Evolutionary conservation across 2,888 invertebrate species (phyloP).

Genomic region (Antheraea yamamai): DNA sequence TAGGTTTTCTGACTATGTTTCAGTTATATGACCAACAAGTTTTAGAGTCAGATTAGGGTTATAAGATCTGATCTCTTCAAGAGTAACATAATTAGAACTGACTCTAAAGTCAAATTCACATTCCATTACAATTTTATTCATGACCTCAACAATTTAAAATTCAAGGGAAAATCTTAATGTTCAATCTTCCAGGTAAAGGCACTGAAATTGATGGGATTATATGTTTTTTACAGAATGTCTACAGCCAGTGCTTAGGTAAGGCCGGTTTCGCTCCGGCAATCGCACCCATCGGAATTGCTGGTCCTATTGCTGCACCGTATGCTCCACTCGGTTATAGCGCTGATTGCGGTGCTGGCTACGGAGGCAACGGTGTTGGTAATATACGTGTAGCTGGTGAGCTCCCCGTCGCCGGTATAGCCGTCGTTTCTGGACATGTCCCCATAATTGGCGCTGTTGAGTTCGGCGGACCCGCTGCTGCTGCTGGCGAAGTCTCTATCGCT

Average conservation of each 20-base stretch:
- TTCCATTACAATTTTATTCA: too few relatives aligned
- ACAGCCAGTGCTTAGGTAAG: constrained; percentile 16
- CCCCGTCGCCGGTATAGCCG: constrained; percentile 36
- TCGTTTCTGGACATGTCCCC: constrained; percentile 21
- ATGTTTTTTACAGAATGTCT: constrained; percentile 7
- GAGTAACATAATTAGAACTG: too few relatives aligned
- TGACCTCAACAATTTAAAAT: not conserved
- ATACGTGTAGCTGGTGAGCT: constrained; percentile 36
- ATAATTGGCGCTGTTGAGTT: constrained; percentile 29
- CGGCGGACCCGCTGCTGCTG: constrained; percentile 27
- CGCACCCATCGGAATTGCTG: constrained; percentile 10
- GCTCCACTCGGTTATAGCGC: constrained; percentile 26
- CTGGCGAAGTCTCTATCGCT: constrained; percentile 23
- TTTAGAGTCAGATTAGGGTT: not conserved
- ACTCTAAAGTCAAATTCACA: too few relatives aligned
- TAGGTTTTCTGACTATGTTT: not conserved
- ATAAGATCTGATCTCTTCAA: too few relatives aligned
- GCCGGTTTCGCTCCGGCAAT: constrained; percentile 3
- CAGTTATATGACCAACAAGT: not conserved
- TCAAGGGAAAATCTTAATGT: not conserved
- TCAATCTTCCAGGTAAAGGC: not conserved
- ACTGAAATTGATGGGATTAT: not conserved
- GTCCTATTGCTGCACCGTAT: constrained; percentile 7
- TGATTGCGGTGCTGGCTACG: constrained; percentile 24
- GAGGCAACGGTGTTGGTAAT: constrained; percentile 32